phyloP scores from a whole-genome alignment of 2,113 vertebrate genomes.

The Recurvirostra avosetta region DNA sequence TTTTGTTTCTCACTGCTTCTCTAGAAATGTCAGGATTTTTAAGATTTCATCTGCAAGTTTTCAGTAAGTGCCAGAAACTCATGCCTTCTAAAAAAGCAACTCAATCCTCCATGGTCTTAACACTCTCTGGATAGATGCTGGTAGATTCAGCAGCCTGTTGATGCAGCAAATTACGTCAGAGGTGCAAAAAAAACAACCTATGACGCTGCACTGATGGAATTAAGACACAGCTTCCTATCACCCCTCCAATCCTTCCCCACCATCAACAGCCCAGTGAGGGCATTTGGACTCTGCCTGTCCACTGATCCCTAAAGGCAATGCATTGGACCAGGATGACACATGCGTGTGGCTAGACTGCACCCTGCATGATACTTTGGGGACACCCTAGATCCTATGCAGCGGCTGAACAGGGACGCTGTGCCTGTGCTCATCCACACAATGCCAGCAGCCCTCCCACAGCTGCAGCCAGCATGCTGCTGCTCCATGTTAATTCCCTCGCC shows the following conservation, averaged over 20 bases:
- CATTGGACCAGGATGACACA: background rate
- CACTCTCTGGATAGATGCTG: background rate
- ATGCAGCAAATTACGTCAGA: background rate
- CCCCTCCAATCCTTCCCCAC: background rate
- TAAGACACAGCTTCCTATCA: background rate
- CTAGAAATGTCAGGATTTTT: background rate
- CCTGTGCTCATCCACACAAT: fast-evolving
- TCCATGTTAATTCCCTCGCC: background rate
- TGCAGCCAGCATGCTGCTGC: fast-evolving
- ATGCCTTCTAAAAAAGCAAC: background rate
- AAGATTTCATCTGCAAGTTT: background rate
- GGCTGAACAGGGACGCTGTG: fast-evolving
- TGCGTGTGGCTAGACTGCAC: fast-evolving
- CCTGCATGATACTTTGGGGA: background rate
- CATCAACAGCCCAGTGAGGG: background rate
- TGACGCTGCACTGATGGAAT: background rate
- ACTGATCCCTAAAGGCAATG: background rate
- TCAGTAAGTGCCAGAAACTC: background rate
- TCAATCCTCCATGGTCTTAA: background rate
- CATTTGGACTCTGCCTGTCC: background rate
- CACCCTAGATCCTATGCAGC: background rate
- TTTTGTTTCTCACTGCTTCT: background rate
- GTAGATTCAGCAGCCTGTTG: background rate
- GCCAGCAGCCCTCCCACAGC: background rate
- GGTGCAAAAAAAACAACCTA: background rate